Conservation (phyloP, 2,797 vertebrate genomes). For the Capromys pilorides region DNA sequence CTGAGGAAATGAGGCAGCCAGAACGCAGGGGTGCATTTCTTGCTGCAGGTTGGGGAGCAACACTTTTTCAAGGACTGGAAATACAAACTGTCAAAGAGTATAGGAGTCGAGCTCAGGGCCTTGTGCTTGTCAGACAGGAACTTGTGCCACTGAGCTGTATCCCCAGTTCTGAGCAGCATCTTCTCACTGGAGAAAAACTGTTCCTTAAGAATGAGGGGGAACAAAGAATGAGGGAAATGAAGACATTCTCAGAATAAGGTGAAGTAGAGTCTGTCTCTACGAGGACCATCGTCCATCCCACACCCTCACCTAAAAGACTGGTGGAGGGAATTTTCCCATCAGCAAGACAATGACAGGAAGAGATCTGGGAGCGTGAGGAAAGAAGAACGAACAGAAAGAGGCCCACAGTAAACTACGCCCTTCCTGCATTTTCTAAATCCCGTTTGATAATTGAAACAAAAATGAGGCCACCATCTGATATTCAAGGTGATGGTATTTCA, state of each 20-base stretch:
- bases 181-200: neutral
- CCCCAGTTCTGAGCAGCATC: no score
- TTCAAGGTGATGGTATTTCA: neutral
- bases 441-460: neutral
- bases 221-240: neutral
- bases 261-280: neutral
- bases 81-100: neutral
- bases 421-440: neutral
- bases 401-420: neutral
- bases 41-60: rapidly evolving
- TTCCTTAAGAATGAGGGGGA: neutral
- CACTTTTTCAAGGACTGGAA: neutral
- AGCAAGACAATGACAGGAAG: neutral
- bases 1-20: neutral
- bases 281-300: no score
- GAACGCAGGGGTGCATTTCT: neutral
- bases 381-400: neutral
- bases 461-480: neutral
- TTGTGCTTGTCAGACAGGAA: no score
- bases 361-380: neutral
- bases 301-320: neutral
- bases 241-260: neutral
- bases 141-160: no score
- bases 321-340: slow-evolving; percentile 11
- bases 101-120: no score